phyloP scores from a whole-genome alignment of 2,888 invertebrate species.

The Drosophila lacicola region DNA sequence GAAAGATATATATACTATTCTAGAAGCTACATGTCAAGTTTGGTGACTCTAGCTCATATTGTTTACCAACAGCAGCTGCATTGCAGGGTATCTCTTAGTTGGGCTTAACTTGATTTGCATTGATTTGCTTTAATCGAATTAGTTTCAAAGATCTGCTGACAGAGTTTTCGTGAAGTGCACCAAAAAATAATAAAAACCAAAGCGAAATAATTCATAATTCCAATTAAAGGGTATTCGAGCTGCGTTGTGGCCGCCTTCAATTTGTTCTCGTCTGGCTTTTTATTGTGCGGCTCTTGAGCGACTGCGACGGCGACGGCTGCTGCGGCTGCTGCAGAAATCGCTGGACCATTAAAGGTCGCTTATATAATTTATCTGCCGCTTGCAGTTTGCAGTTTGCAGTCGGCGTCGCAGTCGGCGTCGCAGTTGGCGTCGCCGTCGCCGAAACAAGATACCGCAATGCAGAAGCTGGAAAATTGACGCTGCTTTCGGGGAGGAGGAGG shows the following conservation, averaged over 20 bases:
- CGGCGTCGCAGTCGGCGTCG: slow-evolving; percentile 1
- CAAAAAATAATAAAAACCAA: background rate
- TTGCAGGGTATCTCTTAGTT: too few species aligned
- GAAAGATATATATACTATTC: too few species aligned
- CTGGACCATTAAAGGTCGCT: slow-evolving; percentile 84
- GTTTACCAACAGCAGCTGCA: too few species aligned
- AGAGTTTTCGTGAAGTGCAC: too few species aligned
- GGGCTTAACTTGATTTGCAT: too few species aligned
- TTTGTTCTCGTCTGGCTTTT: background rate
- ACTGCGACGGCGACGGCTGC: slow-evolving; percentile 7
- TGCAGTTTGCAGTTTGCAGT: slow-evolving; percentile 37
- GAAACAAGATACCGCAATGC: slow-evolving; percentile 35
- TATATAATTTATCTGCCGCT: slow-evolving; percentile 70
- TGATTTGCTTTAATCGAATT: too few species aligned
- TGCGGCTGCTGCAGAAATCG: slow-evolving; percentile 56
- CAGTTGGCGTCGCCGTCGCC: slow-evolving; percentile 8
- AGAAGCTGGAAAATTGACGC: slow-evolving; percentile 23
- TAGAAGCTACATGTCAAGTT: too few species aligned
- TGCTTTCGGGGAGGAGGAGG: slow-evolving; percentile 16
- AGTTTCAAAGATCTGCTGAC: too few species aligned
- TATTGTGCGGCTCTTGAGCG: slow-evolving; percentile 18
- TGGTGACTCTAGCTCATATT: too few species aligned
- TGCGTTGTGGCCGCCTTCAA: background rate
- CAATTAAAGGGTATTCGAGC: slow-evolving; percentile 18
- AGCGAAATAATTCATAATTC: too few species aligned